Evolutionary conservation across 2,113 vertebrate genomes (phyloP), one percentile per base, ranked within the genome.

Genomic region (Otocyon megalotis): DNA sequence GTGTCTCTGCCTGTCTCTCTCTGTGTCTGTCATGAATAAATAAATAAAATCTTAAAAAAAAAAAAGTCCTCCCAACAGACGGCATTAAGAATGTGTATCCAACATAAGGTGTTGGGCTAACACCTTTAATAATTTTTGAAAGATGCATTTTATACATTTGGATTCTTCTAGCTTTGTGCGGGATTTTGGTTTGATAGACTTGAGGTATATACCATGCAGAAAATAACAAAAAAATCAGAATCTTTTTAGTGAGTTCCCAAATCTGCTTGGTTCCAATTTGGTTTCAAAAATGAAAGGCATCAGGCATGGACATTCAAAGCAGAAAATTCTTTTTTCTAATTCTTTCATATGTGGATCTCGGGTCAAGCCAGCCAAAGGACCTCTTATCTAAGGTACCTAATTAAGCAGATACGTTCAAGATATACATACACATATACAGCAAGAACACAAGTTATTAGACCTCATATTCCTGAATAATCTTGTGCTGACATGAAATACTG

Each of bases 241-340:
- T 74, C 14, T 69, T 93, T 88, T 80, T 22, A 63, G 74, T 65
- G 96, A 85, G 77, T 60, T 37, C 12, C n/a, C 62, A 63, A 32
- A 54, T 92, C 28, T 74, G n/a, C 6, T 82, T 37, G 53, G 28
- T 77, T 94, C 30, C 89, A 43, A 67, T 72, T 94, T 79, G 53
- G 7, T 87, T 95, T 92, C 1, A 96, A 84, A 88, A 89, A 62
- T 82, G 65, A 93, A 97, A 96, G 67, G 67, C 72, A 93, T 14
- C 13, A 72, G 56, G 24, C 1, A 53, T 0, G 85, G 85, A 15
- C 32, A 74, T 50, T 72, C n/a, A 93, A 93, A 95, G 28, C 2
- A 60, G 74, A 65, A 83, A 76, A 85, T 71, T 88, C 28, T 81
- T 72, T 71, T 71, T 82, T 48, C 79, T 87, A 71, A 76, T 80